Evolutionary conservation across 2,113 vertebrate genomes (phyloP).

Genomic region (Haplotaxodon microlepis): DNA sequence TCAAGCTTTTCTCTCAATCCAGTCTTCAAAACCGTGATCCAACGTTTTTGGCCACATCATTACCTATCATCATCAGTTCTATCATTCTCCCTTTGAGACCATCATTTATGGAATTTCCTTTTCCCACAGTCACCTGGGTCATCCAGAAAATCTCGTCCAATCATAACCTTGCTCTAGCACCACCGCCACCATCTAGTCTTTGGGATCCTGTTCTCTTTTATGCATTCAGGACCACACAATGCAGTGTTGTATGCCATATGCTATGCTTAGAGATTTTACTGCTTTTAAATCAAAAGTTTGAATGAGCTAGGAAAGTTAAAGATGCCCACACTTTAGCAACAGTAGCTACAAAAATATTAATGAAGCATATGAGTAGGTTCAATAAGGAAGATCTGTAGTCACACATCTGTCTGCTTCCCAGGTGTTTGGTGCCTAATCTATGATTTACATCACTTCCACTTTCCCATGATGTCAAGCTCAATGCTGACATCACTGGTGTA

Average conservation of each 20-base stretch:
- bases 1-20: background rate
- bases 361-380: background rate
- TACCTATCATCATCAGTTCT: background rate
- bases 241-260: background rate
- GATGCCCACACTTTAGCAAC: background rate
- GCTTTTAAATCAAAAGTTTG: background rate
- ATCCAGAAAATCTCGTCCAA: background rate
- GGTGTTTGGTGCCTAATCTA: background rate
- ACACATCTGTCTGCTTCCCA: background rate
- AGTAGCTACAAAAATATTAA: background rate
- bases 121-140: background rate
- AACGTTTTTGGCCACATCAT: background rate
- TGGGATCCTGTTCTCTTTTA: background rate
- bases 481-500: background rate
- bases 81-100: background rate
- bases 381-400: background rate
- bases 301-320: background rate
- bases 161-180: background rate
- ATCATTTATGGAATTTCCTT: background rate
- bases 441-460: background rate
- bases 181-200: background rate
- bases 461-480: background rate
- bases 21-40: background rate
- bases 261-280: background rate
- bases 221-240: background rate